Base-by-base conservation (phyloP, 2,113 vertebrate species). In the Scomber japonicus region DNA sequence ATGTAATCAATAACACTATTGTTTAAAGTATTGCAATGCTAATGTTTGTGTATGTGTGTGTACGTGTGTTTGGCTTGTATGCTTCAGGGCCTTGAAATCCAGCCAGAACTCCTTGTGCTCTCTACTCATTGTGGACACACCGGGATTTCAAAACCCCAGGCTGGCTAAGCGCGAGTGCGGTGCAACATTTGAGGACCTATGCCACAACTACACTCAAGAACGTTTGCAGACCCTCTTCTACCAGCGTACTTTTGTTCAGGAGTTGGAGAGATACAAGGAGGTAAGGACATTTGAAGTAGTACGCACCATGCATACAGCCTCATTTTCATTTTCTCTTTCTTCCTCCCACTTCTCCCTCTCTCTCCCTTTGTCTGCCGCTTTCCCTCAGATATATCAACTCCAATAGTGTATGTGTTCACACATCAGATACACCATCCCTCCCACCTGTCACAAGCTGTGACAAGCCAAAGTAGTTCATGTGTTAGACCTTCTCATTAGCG, bases 201-300 rank as follows among this genome's bases (percentile, higher is more conserved):
- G 97, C 91, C 97, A 99, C 86, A 99, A 99, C 94, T 99, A 99
- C 0, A 87, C 96, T 49, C 98, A 99, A 88, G 98, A 99, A 68
- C 96, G 98, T 16, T 94, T 99, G 84, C 98, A 99, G 93, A 92
- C 89, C 0, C 97, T 99, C 7, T 99, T 98, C 91, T 96, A 99
- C 9, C 96, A 99, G 86, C 95, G 96, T 31, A 96, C 97, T 44
- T 98, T 97, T 1, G 87, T 96, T 56, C 96, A 96, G n/a, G 97
- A 99, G 94, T 81, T 99, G 93, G 98, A 99, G 83, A 90, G 96
- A 81, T 98, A 99, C 94, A 98, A 97, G 92, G 98, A 99, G 96
- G 98, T 98, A 95, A 53, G 72, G 48, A 31, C 40, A 64, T 17
- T 16, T 24, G 64, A 40, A 74, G 53, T 14, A 48, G 50, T 27